Percentiles rank a stretch among this genome's conserved stretches.
phyloP scores from a whole-genome alignment of 2,113 vertebrate species.

The Coreoperca whiteheadi region DNA sequence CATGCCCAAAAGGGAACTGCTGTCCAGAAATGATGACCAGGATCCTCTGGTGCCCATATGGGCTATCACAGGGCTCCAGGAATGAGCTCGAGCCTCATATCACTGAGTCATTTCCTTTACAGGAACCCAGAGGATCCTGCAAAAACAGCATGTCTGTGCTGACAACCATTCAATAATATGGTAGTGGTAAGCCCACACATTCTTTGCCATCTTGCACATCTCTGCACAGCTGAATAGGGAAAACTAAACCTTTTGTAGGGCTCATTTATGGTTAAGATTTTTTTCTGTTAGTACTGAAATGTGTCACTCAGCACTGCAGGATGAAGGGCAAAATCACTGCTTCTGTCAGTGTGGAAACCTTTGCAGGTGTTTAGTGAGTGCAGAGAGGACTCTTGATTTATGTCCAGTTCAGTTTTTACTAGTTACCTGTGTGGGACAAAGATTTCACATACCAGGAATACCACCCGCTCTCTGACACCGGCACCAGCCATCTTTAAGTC shows the following conservation, averaged over 20 bases:
- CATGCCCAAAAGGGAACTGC: constrained; percentile 37
- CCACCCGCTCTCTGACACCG: constrained; percentile 15
- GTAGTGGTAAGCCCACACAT: constrained; percentile 43
- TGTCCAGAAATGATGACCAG: constrained; percentile 61
- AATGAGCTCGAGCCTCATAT: constrained; percentile 66
- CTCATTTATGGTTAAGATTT: constrained; percentile 17
- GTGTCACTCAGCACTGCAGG: background rate
- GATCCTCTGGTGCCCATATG: constrained; percentile 50
- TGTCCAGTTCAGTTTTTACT: constrained; percentile 8
- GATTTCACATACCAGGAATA: constrained; percentile 63
- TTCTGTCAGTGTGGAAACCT: background rate
- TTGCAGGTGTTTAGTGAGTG: constrained; percentile 8
- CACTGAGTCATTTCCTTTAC: constrained; percentile 83
- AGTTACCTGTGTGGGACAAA: constrained; percentile 33
- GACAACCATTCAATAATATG: constrained; percentile 66
- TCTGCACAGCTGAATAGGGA: constrained; percentile 25
- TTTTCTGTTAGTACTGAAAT: background rate
- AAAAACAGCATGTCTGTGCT: constrained; percentile 74
- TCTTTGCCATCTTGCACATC: constrained; percentile 58
- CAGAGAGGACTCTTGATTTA: background rate
- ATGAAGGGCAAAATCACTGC: constrained; percentile 18
- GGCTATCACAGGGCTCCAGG: constrained; percentile 75
- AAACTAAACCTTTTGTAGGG: constrained; percentile 33
- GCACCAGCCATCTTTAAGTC: constrained; percentile 6
- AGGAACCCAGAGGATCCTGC: constrained; percentile 80